Evolutionary conservation across 1,140 invertebrate species (phyloP), one percentile per base, ranked within the genome.

Genomic region (Spodoptera frugiperda): DNA sequence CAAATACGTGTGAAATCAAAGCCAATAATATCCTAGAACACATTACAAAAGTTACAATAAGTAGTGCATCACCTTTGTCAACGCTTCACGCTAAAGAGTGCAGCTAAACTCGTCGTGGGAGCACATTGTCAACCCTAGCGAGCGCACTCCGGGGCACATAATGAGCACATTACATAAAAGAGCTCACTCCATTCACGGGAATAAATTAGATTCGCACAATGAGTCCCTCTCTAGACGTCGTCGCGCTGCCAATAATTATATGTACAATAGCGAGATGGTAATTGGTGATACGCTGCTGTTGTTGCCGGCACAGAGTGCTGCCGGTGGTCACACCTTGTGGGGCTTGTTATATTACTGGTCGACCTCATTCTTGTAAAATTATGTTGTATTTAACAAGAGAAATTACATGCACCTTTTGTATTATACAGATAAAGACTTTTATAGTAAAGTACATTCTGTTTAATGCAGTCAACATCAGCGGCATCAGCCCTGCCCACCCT

Each of bases 161-260:
- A 83, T 83, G 82, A 83, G 82, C 82, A 79, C 77, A 81, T 83
- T 79, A 83, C 72, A 78, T 77, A 82, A 72, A 78, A 83, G 82
- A 78, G 79, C 76, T 80, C 80, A 59, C 67, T 71, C 82, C 70
- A 83, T 83, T 83, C 82, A 83, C 71, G 49, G 65, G 73, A 76
- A 81, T 83, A 83, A 83, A 83, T 83, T 83, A 83, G 82, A 81
- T 79, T 83, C 73, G 53, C 61, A 81, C 77, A 83, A 81, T 81
- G 76, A 54, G 54, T 14, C 48, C 17, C 21, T n/a, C 57, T 44
- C 55, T 48, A 68, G 55, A 54, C 67, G 25, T 51, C 51, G 71
- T 39, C 33, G 17, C 19, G 19, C 33, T 73, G 71, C 71, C 71
- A 59, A 73, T 73, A 73, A 73, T 73, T 73, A 73, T 73, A 49